These are phyloP conservation scores for Aurelia coerulea DNA, from an alignment of 30 jellyfish, hydroid and myxozoan genomes.

Conservation along the genomic window DNA sequence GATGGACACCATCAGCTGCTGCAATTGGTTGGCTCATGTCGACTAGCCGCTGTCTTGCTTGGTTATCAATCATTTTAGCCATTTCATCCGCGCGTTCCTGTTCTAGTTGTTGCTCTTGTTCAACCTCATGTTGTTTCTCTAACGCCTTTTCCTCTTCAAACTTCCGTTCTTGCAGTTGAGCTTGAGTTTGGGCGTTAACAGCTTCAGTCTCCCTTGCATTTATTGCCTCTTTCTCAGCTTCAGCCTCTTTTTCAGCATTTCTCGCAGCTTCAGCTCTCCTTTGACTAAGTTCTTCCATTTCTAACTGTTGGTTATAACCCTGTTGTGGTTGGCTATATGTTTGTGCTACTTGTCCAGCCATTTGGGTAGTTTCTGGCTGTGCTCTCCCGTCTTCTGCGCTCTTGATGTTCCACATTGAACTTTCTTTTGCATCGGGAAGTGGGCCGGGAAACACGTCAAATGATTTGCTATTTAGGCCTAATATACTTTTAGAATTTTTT, in stretches of 20 bases:
- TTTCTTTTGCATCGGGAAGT: constrained; percentile 80
- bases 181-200: constrained; percentile 40
- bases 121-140: constrained; percentile 49
- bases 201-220: constrained; percentile 20
- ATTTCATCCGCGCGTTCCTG: constrained; percentile 51
- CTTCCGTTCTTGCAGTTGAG: constrained; percentile 47
- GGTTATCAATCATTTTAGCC: constrained; percentile 17
- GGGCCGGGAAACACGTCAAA: constrained; percentile 99
- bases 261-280: constrained; percentile 50
- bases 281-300: constrained; percentile 15
- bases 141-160: constrained; percentile 40
- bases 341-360: constrained; percentile 16
- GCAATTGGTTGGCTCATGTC: constrained; percentile 22
- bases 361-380: not conserved
- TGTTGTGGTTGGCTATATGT: constrained; percentile 11
- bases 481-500: constrained; percentile 77
- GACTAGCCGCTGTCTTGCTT: constrained; percentile 31
- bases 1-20: constrained; percentile 4
- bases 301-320: constrained; percentile 13
- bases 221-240: constrained; percentile 50
- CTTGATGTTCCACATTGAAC: constrained; percentile 44
- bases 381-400: constrained; percentile 41
- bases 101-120: constrained; percentile 18
- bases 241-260: constrained; percentile 58
- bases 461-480: constrained; percentile 95